phyloP scores from a whole-genome alignment of 92 coral and sea anemone genomes.

The Heliopora coerulea region DNA sequence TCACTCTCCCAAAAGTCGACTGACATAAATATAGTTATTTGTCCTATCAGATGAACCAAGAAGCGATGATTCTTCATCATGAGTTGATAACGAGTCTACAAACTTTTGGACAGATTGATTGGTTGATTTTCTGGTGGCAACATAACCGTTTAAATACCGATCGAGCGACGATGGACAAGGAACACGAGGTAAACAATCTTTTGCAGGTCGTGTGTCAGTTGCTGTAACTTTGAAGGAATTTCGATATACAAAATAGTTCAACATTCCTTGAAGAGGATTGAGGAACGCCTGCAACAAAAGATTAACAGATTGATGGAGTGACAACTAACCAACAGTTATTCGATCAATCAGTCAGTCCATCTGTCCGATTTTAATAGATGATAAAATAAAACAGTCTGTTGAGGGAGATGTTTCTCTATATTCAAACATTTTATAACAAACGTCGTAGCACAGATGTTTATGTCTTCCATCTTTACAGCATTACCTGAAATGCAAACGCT shows the following conservation, averaged over 20 bases:
- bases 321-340: too few species aligned
- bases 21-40: conserved; percentile 44
- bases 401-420: too few species aligned
- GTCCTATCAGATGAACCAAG: conserved; percentile 26
- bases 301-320: too few species aligned
- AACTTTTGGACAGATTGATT: neutral
- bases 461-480: too few species aligned
- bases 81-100: conserved; percentile 17
- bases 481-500: too few species aligned
- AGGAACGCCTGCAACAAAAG: conserved; percentile 56
- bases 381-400: too few species aligned
- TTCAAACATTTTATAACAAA: too few species aligned
- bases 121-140: neutral
- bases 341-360: too few species aligned
- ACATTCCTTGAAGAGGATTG: conserved; percentile 88
- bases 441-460: too few species aligned
- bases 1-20: conserved; percentile 69
- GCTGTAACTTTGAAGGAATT: conserved; percentile 52
- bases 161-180: neutral
- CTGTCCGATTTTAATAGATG: too few species aligned
- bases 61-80: conserved; percentile 7
- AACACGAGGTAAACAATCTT: conserved; percentile 7
- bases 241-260: conserved; percentile 88
- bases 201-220: conserved; percentile 11
- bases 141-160: neutral